Base-by-base conservation (phyloP, 2,113 vertebrate species). In the Cettia cetti region DNA sequence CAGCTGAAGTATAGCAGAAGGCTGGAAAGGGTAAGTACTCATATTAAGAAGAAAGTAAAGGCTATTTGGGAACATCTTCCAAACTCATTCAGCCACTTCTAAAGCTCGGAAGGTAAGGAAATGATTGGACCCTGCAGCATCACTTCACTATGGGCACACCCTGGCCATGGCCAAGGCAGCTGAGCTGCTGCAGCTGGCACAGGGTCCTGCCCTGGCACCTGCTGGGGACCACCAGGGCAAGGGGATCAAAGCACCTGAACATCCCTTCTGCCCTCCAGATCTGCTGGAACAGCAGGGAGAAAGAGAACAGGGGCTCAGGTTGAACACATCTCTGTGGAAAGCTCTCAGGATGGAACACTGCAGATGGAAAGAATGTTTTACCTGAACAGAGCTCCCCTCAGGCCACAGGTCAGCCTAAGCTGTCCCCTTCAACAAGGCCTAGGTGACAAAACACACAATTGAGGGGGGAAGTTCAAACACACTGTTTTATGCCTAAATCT, bases 1-100 rank as follows among this genome's bases (percentile, higher is more conserved):
- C 79, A 95, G 80, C 81, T 7, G 65, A 75, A 85, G 50, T n/a
- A n/a, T 75, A 82, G 89, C 60, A 77, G 68, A 76, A 80, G 40
- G 80, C 76, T 94, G 86, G 57, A 64, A 68, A 76, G 89, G n/a
- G 45, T 2, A 72, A 69, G 52, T 18, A 28, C 24, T 53, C 30
- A 3, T 31, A 45, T 8, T 40, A 50, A 22, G 21, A 69, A 39
- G 49, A 44, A 83, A 44, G 28, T 19, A n/a, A 49, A 88, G 59
- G 53, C 49, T 80, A 57, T 89, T 59, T 74, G 90, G 70, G 81
- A 95, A 65, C 23, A 68, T 45, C 53, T 68, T 60, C 49, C 59
- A 19, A 56, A 50, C 44, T 22, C 59, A 40, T 28, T 68, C 57
- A 81, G 60, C 52, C 65, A 35, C 64, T 59, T 39, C 5, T 33